phyloP scores from a whole-genome alignment of 2,888 invertebrate species.

The Altica lythri region DNA sequence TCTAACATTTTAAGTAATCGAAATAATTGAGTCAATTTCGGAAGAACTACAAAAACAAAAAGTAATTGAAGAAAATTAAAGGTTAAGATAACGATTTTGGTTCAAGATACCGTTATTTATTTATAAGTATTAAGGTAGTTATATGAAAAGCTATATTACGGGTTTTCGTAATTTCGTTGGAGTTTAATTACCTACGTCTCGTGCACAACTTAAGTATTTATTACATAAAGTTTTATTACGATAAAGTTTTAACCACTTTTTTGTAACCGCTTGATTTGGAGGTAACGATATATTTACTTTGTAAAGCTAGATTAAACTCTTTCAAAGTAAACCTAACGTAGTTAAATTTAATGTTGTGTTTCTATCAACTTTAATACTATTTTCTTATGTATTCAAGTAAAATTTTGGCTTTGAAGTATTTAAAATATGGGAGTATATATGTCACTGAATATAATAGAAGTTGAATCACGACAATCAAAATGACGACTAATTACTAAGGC shows the following conservation, averaged over 20 bases:
- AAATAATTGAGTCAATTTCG: constrained; percentile 12
- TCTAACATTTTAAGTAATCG: constrained; percentile 3
- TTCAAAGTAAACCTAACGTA: too few species aligned
- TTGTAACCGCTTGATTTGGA: constrained; percentile 9
- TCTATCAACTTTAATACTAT: too few species aligned
- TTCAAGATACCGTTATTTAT: too few species aligned
- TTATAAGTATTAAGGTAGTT: too few species aligned
- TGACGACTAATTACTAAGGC: too few species aligned
- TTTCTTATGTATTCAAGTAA: too few species aligned
- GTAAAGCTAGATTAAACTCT: too few species aligned
- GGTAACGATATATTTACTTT: constrained; percentile 10
- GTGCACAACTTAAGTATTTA: constrained; percentile 11
- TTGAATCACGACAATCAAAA: too few species aligned
- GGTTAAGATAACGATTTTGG: constrained; percentile 1
- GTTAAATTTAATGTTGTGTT: too few species aligned
- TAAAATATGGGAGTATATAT: too few species aligned
- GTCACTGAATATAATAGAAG: too few species aligned
- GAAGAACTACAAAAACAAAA: constrained; percentile 14
- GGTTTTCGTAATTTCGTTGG: constrained; percentile 6
- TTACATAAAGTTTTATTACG: constrained; percentile 11
- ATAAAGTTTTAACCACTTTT: constrained; percentile 10
- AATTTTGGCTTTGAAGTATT: too few species aligned
- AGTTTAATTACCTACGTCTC: constrained; percentile 13
- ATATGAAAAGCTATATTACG: constrained; percentile 3
- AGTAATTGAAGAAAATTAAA: constrained; percentile 20